These are phyloP conservation scores for Sminthurides bifidus DNA, from an alignment of 1,140 invertebrate species.

Conservation along the genomic window DNA sequence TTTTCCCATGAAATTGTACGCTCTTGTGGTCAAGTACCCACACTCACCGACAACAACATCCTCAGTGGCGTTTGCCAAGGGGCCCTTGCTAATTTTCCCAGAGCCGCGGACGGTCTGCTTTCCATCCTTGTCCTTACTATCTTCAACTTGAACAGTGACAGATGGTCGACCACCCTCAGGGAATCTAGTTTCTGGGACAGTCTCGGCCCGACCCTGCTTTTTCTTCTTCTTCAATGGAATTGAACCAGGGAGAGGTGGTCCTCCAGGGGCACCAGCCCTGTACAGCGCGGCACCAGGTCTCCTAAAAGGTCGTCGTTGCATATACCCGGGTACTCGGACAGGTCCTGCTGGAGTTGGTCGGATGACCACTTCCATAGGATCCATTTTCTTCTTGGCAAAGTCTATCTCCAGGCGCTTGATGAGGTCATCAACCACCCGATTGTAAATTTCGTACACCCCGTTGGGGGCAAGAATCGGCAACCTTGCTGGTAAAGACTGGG, in stretches of 20 bases:
- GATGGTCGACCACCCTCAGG: conserved; percentile 5
- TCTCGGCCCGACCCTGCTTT: background rate
- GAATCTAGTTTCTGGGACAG: conserved; percentile 7
- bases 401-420: conserved; percentile 26
- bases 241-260: background rate
- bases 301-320: conserved; percentile 26
- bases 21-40: no score
- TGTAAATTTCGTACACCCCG: conserved; percentile 31
- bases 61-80: conserved; percentile 15
- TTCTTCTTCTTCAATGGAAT: conserved; percentile 9
- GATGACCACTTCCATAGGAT: conserved; percentile 30
- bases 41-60: conserved; percentile 15
- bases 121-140: conserved; percentile 2
- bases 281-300: conserved; percentile 29
- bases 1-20: no score
- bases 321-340: conserved; percentile 30
- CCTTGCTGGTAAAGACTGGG: conserved; percentile 26
- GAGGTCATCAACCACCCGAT: conserved; percentile 30
- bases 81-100: conserved; percentile 29
- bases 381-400: conserved; percentile 21
- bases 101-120: conserved; percentile 11
- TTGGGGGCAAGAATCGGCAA: conserved; percentile 30
- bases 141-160: background rate
- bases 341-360: conserved; percentile 27
- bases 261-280: conserved; percentile 12